A percentile compares a stretch with the other conserved stretches of the same genome.
Evolutionary conservation across 1,140 invertebrate species (phyloP).

Genomic region (Formica exsecta): DNA sequence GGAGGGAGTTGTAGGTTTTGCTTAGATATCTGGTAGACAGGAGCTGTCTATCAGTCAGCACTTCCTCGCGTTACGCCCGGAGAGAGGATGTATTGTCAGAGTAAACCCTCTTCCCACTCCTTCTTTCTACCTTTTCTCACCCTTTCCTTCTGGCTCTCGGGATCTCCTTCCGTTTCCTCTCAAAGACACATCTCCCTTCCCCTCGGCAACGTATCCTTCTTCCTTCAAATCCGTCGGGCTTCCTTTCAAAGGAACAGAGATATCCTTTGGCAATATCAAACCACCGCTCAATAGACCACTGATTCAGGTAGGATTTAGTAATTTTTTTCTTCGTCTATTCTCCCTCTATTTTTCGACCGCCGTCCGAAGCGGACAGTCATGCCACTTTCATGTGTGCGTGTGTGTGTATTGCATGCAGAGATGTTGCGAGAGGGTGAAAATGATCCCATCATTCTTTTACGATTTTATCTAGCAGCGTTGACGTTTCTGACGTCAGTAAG

Average conservation of each 20-base stretch:
- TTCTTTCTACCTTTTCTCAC: constrained; percentile 60
- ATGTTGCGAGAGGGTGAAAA: constrained; percentile 46
- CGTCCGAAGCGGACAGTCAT: constrained; percentile 53
- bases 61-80: constrained; percentile 67
- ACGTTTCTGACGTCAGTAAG: not conserved
- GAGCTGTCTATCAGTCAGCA: constrained; percentile 79
- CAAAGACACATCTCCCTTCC: constrained; percentile 1
- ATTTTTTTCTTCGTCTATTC: constrained; percentile 72
- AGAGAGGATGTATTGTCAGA: constrained; percentile 80
- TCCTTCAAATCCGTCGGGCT: constrained; percentile 70
- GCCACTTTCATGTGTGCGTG: constrained; percentile 21
- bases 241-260: constrained; percentile 77
- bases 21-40: constrained; percentile 79
- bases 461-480: constrained; percentile 67
- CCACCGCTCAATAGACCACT: constrained; percentile 77
- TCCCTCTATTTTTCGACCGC: not conserved
- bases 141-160: not conserved
- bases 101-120: constrained; percentile 77
- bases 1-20: constrained; percentile 70
- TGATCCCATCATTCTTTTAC: constrained; percentile 25
- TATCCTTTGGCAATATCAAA: constrained; percentile 80
- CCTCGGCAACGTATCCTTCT: constrained; percentile 46
- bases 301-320: constrained; percentile 80
- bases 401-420: not conserved
- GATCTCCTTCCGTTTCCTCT: constrained; percentile 50